A percentile compares a stretch with the other conserved stretches of the same genome.
Evolutionary conservation across 2,113 vertebrate genomes (phyloP).

Genomic region (Harpagus bidentatus): DNA sequence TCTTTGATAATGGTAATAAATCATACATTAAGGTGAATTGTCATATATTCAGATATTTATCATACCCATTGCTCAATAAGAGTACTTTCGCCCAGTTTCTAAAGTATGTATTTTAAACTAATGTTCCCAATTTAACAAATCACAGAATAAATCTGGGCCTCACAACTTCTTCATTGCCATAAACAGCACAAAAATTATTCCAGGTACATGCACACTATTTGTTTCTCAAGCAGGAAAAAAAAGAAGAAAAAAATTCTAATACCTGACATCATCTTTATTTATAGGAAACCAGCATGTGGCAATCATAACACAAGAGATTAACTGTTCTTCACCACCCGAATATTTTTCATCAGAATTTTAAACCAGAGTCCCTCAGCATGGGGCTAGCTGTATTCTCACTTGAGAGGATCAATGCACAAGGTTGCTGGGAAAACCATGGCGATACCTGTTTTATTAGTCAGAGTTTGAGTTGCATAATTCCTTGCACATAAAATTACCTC

Average conservation of each 20-base stretch:
- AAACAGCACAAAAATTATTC: not conserved
- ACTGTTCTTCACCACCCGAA: not conserved
- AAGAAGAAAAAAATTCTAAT: not conserved
- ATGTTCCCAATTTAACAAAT: constrained; percentile 26
- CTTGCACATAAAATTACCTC: not conserved
- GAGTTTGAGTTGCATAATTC: not conserved
- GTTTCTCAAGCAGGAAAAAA: not conserved
- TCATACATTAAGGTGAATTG: not conserved
- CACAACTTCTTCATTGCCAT: not conserved
- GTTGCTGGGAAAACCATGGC: not conserved
- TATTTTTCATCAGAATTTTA: constrained; percentile 14
- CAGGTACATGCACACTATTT: not conserved
- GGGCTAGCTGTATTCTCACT: not conserved
- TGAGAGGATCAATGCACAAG: not conserved
- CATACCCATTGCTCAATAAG: not conserved
- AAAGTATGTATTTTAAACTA: not conserved
- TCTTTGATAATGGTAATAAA: constrained; percentile 28
- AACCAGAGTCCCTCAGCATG: not conserved
- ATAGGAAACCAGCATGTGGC: not conserved
- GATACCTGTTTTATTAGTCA: not conserved
- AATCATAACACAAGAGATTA: not conserved
- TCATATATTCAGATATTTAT: not conserved
- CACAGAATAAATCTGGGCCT: not conserved
- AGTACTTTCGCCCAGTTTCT: not conserved
- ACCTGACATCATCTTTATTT: constrained; percentile 31